Evolutionary conservation across 1,140 invertebrate genomes (phyloP), one percentile per base, ranked within the genome.

Genomic region (Drosophila pandora): DNA sequence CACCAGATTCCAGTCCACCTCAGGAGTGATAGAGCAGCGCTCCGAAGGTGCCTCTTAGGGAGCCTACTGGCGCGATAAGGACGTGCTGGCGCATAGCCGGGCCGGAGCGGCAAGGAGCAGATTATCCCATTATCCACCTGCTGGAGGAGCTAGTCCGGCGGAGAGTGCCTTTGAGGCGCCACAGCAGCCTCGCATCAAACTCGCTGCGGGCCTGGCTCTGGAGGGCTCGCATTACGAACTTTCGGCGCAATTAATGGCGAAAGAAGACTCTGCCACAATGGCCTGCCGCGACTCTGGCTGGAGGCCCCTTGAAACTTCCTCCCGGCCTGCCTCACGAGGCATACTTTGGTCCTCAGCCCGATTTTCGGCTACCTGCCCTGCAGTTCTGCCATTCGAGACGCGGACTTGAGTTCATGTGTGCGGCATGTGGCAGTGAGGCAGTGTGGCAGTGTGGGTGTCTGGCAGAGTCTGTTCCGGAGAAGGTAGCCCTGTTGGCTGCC

Each of bases 241-340:
- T 50, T 63, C 25, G 32, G 23, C 3, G 23, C 34, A 67, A 63
- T 67, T 67, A 67, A 63, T 63, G 34, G 45, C 23, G 9, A 61
- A 65, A 30, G 30, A 61, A 61, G 10, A 10, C 7, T 25, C 22
- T 21, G 22, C 32, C 28, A 54, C 45, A 65, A 49, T 61, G 45
- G 48, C 25, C 25, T 1, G 25, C 25, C 7, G 5, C 25, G 0
- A 1, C 25, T 28, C 25, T 1, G 5, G 25, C 3, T 28, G 41
- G 54, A 69, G 56, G 39, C 43, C 63, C 48, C 52, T 69, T 57
- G 25, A 69, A 48, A 41, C 43, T 70, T 57, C 8, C n/a, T 17
- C 28, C 10, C 47, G 25, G 37, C 12, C 10, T 57, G 28, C 39
- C 25, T 22, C 30, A 47, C 8, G 28, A 58, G 63, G 63, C 63